Evolutionary conservation across 2,113 vertebrate species (phyloP).

Genomic region (Rhinichthys klamathensis): DNA sequence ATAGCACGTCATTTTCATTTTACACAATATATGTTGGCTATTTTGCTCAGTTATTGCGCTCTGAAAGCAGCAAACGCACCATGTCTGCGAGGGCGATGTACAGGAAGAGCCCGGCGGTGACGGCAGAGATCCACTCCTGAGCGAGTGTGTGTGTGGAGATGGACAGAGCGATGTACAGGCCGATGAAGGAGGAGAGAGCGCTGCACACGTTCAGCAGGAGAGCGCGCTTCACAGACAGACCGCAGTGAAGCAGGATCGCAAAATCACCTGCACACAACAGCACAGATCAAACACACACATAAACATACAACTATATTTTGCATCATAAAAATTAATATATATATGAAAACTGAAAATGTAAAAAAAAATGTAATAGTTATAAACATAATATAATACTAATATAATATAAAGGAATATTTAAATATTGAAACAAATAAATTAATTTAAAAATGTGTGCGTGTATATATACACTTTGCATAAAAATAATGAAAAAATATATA

Average conservation of each 20-base stretch:
- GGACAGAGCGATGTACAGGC: constrained; percentile 83
- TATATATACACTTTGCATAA: no score
- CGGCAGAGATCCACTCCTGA: constrained; percentile 83
- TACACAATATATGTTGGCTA: no score
- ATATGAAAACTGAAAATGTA: no score
- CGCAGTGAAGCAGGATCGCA: constrained; percentile 83
- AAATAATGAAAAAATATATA: no score
- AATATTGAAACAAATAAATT: no score
- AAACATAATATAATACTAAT: no score
- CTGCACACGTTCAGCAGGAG: constrained; percentile 82
- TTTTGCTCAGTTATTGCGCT: background rate
- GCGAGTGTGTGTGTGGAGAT: constrained; percentile 73
- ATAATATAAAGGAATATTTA: no score
- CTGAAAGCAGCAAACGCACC: constrained; percentile 67
- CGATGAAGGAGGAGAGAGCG: constrained; percentile 81
- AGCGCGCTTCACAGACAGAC: constrained; percentile 77
- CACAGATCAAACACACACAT: background rate
- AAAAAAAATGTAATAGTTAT: no score
- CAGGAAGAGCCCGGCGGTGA: constrained; percentile 86
- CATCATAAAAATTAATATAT: background rate
- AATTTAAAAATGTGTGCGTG: no score
- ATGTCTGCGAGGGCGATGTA: constrained; percentile 89
- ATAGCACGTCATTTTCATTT: background rate
- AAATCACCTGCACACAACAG: constrained; percentile 95
- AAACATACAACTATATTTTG: background rate